Evolutionary conservation across 2,888 invertebrate genomes (phyloP).

Genomic region (Hololepta plana): DNA sequence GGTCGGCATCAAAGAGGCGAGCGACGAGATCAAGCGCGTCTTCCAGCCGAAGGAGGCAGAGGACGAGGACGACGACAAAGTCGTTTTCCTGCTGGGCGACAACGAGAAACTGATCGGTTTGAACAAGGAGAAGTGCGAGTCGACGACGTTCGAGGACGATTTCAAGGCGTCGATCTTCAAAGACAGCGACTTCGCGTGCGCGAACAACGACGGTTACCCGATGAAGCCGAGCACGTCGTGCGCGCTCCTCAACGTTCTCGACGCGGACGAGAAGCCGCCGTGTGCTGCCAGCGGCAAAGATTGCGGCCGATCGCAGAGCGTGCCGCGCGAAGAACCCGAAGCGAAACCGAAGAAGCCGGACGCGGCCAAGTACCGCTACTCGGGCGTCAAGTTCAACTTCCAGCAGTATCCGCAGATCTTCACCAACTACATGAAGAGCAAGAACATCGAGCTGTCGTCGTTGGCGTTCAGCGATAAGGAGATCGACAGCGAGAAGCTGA

Average conservation of each 20-base stretch:
- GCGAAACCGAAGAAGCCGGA: conserved; percentile 1
- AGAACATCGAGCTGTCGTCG: conserved; percentile 45
- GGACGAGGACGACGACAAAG: conserved; percentile 22
- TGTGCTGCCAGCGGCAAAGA: no score
- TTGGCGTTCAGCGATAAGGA: conserved; percentile 38
- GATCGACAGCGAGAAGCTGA: conserved; percentile 24
- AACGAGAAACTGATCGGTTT: conserved; percentile 47
- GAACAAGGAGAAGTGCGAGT: conserved; percentile 25
- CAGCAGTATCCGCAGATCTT: conserved; percentile 57
- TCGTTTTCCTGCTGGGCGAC: conserved; percentile 54
- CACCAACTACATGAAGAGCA: conserved; percentile 57
- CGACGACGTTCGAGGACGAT: conserved; percentile 7
- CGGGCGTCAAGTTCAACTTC: conserved; percentile 56
- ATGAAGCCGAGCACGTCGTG: no score
- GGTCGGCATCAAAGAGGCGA: conserved; percentile 11
- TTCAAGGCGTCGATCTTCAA: conserved; percentile 11
- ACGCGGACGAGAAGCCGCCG: no score
- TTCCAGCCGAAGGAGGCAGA: conserved; percentile 10
- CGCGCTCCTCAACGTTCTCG: no score
- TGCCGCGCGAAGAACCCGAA: conserved; percentile 17
- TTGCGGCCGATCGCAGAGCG: conserved; percentile 19
- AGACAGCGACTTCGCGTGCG: conserved; percentile 13
- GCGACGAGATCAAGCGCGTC: conserved; percentile 10
- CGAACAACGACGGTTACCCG: not conserved
- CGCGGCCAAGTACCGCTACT: conserved; percentile 35